Evolutionary conservation across 1,140 invertebrate species (phyloP).

Genomic region (Maniola jurtina): DNA sequence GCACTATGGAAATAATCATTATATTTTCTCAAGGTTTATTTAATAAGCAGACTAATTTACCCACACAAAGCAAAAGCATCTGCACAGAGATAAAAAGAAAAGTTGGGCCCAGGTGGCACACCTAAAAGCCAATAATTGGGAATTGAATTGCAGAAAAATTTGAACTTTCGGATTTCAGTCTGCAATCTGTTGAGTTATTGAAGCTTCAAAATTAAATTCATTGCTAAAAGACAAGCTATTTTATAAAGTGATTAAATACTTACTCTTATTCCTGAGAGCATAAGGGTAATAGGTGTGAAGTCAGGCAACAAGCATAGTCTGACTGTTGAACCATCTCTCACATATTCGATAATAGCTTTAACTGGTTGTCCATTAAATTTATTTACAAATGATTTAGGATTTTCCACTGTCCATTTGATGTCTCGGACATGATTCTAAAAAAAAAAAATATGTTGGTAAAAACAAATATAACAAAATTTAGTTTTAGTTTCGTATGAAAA

Average conservation of each 20-base stretch:
- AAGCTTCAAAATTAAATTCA: neutral
- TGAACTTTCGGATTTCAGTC: no score
- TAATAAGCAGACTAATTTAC: no score
- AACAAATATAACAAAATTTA: neutral
- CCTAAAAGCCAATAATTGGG: no score
- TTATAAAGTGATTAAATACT: constrained; percentile 43
- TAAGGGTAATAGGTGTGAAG: constrained; percentile 93
- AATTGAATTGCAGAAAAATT: no score
- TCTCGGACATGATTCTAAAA: constrained; percentile 84
- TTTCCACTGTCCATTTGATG: constrained; percentile 91
- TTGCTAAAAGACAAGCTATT: no score
- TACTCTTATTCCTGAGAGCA: constrained; percentile 95
- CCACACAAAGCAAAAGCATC: no score
- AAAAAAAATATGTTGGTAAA: constrained; percentile 28
- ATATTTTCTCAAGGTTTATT: no score
- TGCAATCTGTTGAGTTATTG: no score
- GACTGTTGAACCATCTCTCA: constrained; percentile 97
- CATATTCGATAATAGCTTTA: constrained; percentile 94
- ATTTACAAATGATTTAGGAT: constrained; percentile 84
- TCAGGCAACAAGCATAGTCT: constrained; percentile 91
- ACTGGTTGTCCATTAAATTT: constrained; percentile 68
- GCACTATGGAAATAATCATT: constrained; percentile 41
- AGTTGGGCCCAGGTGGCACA: no score
- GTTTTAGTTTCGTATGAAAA: no score
- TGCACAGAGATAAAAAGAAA: no score